These are phyloP conservation scores for Chrysemys picta DNA, from an alignment of 2,113 vertebrate species.

Conservation along the genomic window DNA sequence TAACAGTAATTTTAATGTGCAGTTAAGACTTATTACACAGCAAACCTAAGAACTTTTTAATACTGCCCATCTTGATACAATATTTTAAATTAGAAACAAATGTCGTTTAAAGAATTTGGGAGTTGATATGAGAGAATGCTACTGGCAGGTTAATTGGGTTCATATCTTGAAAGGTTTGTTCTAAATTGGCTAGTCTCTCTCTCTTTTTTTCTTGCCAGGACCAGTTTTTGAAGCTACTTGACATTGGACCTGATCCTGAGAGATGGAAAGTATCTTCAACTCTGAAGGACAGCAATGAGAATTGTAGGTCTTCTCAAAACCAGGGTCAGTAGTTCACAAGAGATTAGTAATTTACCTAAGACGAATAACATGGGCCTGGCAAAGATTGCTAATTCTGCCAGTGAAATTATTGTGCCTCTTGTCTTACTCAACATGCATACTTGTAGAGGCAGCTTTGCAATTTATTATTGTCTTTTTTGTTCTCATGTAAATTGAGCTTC, in stretches of 20 bases:
- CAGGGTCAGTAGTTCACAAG: background rate
- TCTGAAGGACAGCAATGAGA: background rate
- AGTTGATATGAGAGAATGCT: constrained; percentile 31
- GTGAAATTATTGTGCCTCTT: background rate
- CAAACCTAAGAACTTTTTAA: constrained; percentile 21
- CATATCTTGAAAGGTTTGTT: constrained; percentile 18
- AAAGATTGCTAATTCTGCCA: constrained; percentile 10
- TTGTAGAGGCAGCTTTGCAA: background rate
- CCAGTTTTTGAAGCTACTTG: background rate
- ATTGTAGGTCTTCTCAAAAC: background rate
- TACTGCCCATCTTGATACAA: background rate
- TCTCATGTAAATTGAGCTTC: constrained; percentile 1
- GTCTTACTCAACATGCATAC: background rate
- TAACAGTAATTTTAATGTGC: constrained; percentile 3
- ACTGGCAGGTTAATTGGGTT: constrained; percentile 48
- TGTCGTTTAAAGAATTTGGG: constrained; percentile 32
- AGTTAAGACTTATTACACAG: background rate
- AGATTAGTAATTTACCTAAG: background rate
- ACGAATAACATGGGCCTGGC: background rate
- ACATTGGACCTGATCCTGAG: background rate
- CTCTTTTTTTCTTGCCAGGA: background rate
- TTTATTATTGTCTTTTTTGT: constrained; percentile 11
- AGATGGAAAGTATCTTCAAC: background rate
- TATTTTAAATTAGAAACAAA: constrained; percentile 38
- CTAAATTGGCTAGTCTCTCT: constrained; percentile 16